phyloP scores from a whole-genome alignment of 1,140 invertebrate species.

The Argopecten irradians region DNA sequence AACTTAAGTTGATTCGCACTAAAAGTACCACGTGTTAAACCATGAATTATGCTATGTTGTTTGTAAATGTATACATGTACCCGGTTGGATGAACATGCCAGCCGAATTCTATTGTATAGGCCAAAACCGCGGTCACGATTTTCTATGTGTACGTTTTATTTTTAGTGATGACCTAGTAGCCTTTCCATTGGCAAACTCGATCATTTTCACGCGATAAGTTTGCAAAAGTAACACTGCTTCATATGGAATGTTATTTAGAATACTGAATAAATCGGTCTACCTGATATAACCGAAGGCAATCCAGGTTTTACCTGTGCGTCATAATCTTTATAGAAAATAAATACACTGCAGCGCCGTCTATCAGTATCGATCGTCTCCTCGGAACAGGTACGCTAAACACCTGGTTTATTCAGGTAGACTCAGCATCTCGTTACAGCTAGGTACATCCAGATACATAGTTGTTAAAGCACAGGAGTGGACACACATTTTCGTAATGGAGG shows the following conservation, averaged over 20 bases:
- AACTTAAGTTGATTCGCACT: too few relatives aligned
- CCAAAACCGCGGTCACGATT: not conserved
- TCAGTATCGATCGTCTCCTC: not conserved
- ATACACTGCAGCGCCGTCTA: not conserved
- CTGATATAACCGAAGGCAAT: not conserved
- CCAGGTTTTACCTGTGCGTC: conserved; percentile 13
- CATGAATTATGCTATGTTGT: too few relatives aligned
- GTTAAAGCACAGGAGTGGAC: not conserved
- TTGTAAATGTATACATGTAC: not conserved
- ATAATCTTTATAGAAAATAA: not conserved
- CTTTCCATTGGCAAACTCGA: not conserved
- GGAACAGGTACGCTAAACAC: not conserved
- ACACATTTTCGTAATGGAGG: not conserved
- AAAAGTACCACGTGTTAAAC: too few relatives aligned
- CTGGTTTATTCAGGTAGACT: not conserved
- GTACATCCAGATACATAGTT: not conserved
- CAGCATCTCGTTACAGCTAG: not conserved
- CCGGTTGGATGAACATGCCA: not conserved
- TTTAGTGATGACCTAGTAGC: not conserved
- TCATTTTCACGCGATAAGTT: not conserved
- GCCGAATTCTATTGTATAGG: not conserved
- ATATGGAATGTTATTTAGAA: not conserved
- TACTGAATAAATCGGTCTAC: not conserved
- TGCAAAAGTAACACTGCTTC: not conserved
- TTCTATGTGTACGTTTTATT: not conserved